Evolutionary conservation across 2,113 vertebrate genomes (phyloP).

Genomic region (Miniopterus natalensis): DNA sequence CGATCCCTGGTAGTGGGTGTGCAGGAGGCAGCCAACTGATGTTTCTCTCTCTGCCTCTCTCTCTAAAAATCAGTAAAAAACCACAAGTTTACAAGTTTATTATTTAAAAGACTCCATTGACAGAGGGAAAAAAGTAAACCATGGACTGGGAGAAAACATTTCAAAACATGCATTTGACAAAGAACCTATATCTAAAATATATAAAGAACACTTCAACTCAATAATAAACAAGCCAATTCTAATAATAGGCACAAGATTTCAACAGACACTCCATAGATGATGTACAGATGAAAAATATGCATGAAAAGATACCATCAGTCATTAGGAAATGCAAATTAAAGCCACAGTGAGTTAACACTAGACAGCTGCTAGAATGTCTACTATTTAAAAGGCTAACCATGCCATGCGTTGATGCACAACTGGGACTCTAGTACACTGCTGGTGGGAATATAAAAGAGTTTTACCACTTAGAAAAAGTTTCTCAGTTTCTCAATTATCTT

Average conservation of each 20-base stretch:
- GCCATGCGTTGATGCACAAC: too few relatives aligned
- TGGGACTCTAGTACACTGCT: background rate
- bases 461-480: background rate
- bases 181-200: background rate
- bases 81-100: background rate
- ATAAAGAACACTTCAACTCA: background rate
- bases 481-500: background rate
- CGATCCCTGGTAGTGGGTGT: too few relatives aligned
- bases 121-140: background rate
- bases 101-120: background rate
- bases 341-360: background rate
- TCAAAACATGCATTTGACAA: background rate
- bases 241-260: background rate
- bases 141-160: background rate
- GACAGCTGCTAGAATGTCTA: background rate
- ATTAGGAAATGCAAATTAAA: background rate
- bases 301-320: background rate
- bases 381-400: background rate
- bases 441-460: background rate
- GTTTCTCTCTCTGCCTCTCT: too few relatives aligned
- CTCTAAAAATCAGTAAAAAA: too few relatives aligned
- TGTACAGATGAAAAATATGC: background rate
- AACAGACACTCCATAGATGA: background rate
- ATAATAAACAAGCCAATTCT: background rate
- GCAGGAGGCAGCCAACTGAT: too few relatives aligned